Evolutionary conservation across 2,797 vertebrate species (phyloP), one percentile per base, ranked within the genome.

Genomic region (Crocidura indochinensis): DNA sequence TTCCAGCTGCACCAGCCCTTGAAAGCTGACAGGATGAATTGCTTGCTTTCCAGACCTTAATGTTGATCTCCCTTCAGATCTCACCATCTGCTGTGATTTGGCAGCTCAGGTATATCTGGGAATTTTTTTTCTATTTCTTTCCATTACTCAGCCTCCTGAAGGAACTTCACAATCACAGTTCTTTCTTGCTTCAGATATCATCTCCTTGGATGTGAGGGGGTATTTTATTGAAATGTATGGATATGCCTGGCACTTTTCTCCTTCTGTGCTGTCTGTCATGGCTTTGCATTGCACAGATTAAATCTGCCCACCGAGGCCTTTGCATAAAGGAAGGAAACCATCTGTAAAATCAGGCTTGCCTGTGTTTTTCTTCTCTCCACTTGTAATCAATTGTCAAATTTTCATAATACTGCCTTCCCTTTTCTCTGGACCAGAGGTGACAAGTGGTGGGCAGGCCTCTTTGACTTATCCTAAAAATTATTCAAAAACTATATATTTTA

Each of bases 41-140:
- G 82, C 95, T 96, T 95, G 69, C 91, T 97, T 97, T 95, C 92
- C 92, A 95, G 56, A 87, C 76, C 89, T 96, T 95, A 96, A 92
- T 96, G 95, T 96, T 96, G 96, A 95, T 96, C 95, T 96, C 92
- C 93, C 94, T 87, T 97, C 92, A 95, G 95, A 97, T 97, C 95
- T 97, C 82, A 95, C 97, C 97, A 97, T 97, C 97, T 98, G 97
- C 95, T 97, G 82, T 68, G 94, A 95, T 95, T 95, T 97, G 94
- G 96, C 94, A 97, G 87, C 17, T 81, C 95, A 97, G 96, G 97
- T 96, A 96, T 96, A 93, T 91, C 4, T 19, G 0, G 24, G 64
- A 9, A 9, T 65, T 91, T 92, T 83, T 67, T 91, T 94, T 29
- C 51, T 72, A 4, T 86, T 95, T 96, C 94, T 95, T 96, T 95